phyloP scores from a whole-genome alignment of 2,888 invertebrate genomes.

The Agapostemon virescens region DNA sequence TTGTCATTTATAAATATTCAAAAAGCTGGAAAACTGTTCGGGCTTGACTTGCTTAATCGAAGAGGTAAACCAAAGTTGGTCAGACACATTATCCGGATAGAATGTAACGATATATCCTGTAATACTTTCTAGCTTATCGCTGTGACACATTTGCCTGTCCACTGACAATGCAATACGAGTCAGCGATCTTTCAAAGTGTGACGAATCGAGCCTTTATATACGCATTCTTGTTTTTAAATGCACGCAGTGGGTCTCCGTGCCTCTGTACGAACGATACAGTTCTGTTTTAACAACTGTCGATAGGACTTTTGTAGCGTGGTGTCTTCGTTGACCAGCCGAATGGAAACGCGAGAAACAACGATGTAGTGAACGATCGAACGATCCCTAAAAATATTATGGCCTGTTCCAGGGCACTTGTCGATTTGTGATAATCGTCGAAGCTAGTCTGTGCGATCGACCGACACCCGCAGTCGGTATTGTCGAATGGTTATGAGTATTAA shows the following conservation, averaged over 20 bases:
- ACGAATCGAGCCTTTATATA: constrained; percentile 40
- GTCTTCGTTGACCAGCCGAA: not conserved
- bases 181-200: constrained; percentile 30
- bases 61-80: not conserved
- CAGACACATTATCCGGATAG: not conserved
- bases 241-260: constrained; percentile 16
- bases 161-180: constrained; percentile 17
- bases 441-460: constrained; percentile 42
- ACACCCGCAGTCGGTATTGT: not conserved
- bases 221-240: not conserved
- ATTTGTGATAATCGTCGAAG: constrained; percentile 38
- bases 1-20: not conserved
- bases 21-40: too few species aligned
- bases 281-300: not conserved
- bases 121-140: constrained; percentile 8
- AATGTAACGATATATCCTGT: not conserved
- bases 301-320: not conserved
- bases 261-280: not conserved
- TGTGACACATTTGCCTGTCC: constrained; percentile 22
- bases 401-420: constrained; percentile 22
- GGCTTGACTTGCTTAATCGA: not conserved
- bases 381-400: not conserved
- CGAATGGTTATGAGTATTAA: constrained; percentile 62
- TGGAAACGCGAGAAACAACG: not conserved
- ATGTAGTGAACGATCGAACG: not conserved